Evolutionary conservation across 2,113 vertebrate genomes (phyloP), one percentile per base, ranked within the genome.

Genomic region (Raphicerus campestris): DNA sequence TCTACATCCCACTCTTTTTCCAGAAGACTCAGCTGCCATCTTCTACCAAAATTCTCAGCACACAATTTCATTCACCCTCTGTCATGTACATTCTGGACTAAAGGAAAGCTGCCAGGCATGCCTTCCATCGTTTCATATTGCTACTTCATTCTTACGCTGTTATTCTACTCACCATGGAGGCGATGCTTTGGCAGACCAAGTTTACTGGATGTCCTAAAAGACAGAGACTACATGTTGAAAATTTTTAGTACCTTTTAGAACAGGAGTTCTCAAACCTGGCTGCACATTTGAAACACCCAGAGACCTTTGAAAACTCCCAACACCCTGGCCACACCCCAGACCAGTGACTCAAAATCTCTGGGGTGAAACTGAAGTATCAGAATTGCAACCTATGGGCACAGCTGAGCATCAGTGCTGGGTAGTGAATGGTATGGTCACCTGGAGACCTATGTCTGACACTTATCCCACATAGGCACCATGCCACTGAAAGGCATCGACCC

Each of bases 61-160:
- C 6, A 93, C 39, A 70, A 61, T 90, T 85, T 80, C 89, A 58
- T 51, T 88, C 32, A 77, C 51, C 13, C 19, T 87, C 22, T 83
- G 47, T 45, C 88, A 95, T 60, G 91, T 96, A 94, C 94, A 89
- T 89, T 93, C 53, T 81, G 26, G 14, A 30, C 55, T 75, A 94
- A 63, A 91, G 91, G 51, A 80, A 94, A 58, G 61, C 14, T 51
- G 15, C 39, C 51, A 77, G 47, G 77, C 73, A 96, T 70, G 84
- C 51, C 55, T 61, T 86, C 61, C 10, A 80, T 53, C 5, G 2
- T 87, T 91, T 93, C 82, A 88, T 63, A 55, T 45, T 77, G 61
- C 55, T 55, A 95, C 47, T 96, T 90, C 66, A 87, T 35, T 78
- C 45, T 73, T 93, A 61, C 6, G 32, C 39, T 80, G 22, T 83